Base-by-base conservation (phyloP, 2,113 vertebrate species). In the Myxocyprinus asiaticus region DNA sequence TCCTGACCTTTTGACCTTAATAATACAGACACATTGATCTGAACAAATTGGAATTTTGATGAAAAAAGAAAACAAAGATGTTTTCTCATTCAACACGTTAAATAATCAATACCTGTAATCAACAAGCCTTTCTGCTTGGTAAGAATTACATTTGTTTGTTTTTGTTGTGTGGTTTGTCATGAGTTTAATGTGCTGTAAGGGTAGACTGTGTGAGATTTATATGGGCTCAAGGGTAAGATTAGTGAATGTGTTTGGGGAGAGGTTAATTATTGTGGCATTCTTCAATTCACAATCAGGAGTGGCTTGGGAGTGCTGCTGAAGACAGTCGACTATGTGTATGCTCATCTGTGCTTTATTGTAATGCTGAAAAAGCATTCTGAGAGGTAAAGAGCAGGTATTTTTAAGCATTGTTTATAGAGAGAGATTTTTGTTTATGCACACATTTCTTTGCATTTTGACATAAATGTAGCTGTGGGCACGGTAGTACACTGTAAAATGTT, bases 181-280 rank as follows among this genome's bases (percentile, higher is more conserved):
- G 3, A 71, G 15, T 58, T 15, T 7, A 7, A 56, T 56, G 14
- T 56, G 53, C 53, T 45, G 53, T 9, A 58, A 6, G 22, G 7
- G 50, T 42, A 56, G 55, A 73, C 5, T 47, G n/a, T 71, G 69
- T 15, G 43, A 61, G 45, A 45, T 9, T 55, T 55, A 70, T 22
- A 70, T 4, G 12, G 10, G 71, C 17, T 44, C 55, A 14, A 14
- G 45, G 45, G 58, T 62, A 50, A 48, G 15, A 48, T 71, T 1
- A 33, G 15, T 48, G 44, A 12, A 58, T 22, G 51, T 73, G 69
- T 56, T 44, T 71, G 33, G 53, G 68, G 68, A 50, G 44, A 61
- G 11, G 71, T 74, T 63, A 63, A 74, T 63, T 74, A 10, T 63
- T 44, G 58, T 9, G n/a, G 58, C 56, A 74, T 74, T 72, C 58